phyloP scores from a whole-genome alignment of 2,797 vertebrate species.

The Danio choprae region DNA sequence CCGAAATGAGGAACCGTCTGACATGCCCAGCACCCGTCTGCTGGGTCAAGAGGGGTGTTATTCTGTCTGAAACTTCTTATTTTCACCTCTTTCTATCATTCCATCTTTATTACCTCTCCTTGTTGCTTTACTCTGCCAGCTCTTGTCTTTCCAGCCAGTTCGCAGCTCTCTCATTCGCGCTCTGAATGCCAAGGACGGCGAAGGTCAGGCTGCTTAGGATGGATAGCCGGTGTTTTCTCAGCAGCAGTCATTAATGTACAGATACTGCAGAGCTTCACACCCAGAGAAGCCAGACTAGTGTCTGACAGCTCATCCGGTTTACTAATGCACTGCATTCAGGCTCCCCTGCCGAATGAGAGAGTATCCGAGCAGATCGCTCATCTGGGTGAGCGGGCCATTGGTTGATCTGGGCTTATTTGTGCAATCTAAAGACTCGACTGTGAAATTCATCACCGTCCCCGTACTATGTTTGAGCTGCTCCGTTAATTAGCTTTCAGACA shows the following conservation, averaged over 20 bases:
- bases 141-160: not conserved
- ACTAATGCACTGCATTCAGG: conserved; percentile 25
- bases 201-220: conserved; percentile 50
- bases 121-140: conserved; percentile 25
- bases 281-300: conserved; percentile 11
- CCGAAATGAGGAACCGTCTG: conserved; percentile 33
- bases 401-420: conserved; percentile 36
- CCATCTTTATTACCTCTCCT: conserved; percentile 51
- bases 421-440: conserved; percentile 13
- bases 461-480: conserved; percentile 16
- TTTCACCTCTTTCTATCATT: conserved; percentile 49
- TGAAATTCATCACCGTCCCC: conserved; percentile 32
- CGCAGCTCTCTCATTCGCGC: not conserved
- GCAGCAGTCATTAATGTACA: conserved; percentile 43
- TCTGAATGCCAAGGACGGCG: conserved; percentile 38
- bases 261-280: conserved; percentile 20
- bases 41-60: conserved; percentile 23
- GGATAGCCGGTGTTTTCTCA: conserved; percentile 37
- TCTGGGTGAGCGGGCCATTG: not conserved
- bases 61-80: conserved; percentile 15
- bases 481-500: conserved; percentile 55
- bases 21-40: conserved; percentile 8
- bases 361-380: conserved; percentile 21
- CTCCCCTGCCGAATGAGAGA: conserved; percentile 13
- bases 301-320: conserved; percentile 1